phyloP scores from a whole-genome alignment of 2,888 invertebrate genomes.

The Andrena trimmerana region DNA sequence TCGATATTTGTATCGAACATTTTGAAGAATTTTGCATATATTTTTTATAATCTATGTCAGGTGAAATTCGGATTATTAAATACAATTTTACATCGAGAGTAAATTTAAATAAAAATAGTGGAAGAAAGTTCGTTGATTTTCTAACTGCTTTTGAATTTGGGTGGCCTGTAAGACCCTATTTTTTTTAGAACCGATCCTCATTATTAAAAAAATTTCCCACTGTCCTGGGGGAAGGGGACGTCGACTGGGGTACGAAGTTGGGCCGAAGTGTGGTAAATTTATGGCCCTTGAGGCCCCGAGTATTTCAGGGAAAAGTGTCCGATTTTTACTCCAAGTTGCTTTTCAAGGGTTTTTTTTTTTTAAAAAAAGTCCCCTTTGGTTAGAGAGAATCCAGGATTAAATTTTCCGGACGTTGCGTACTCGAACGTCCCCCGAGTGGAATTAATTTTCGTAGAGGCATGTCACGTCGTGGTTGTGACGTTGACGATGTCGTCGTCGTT shows the following conservation, averaged over 20 bases:
- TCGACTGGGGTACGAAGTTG: neutral
- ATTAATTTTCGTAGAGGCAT: neutral
- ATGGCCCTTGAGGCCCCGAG: neutral
- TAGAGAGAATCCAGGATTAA: neutral
- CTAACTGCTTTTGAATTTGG: too few relatives aligned
- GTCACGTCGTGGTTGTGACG: slow-evolving; percentile 1
- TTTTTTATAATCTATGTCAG: too few relatives aligned
- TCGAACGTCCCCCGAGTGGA: neutral
- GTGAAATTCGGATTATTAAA: neutral
- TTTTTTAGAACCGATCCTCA: neutral
- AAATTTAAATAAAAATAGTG: too few relatives aligned
- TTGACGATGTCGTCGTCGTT: too few relatives aligned
- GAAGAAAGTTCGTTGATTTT: too few relatives aligned
- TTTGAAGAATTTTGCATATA: neutral
- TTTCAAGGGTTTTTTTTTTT: neutral
- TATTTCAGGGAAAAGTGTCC: neutral
- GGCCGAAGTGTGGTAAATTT: neutral
- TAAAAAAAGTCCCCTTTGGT: neutral
- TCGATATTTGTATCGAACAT: slow-evolving; percentile 3
- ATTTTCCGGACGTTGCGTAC: neutral
- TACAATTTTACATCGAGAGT: too few relatives aligned
- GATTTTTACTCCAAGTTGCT: neutral
- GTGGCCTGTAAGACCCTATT: too few relatives aligned
- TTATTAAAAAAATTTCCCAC: neutral
- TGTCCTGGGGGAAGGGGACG: neutral